These are phyloP conservation scores for Gymnocephalus cernua DNA, from an alignment of 2,113 vertebrate genomes.

Conservation along the genomic window DNA sequence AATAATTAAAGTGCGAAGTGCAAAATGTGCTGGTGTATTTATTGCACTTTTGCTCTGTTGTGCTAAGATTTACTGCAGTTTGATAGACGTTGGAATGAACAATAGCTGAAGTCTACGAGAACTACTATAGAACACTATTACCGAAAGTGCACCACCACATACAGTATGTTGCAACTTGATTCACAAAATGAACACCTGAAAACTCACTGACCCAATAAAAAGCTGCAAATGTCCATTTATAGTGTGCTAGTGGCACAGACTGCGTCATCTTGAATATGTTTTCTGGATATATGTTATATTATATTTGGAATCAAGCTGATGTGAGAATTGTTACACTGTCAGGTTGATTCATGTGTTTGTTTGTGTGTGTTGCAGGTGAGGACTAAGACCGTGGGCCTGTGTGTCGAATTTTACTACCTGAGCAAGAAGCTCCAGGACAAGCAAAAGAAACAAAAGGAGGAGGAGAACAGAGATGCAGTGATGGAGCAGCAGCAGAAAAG, in stretches of 20 bases:
- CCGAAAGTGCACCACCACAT: neutral
- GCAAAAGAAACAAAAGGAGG: constrained; percentile 76
- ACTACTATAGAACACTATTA: too few species aligned
- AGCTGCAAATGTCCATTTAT: neutral
- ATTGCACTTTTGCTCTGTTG: too few species aligned
- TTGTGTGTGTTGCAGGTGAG: constrained; percentile 76
- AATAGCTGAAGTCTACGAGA: too few species aligned
- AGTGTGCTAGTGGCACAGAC: neutral
- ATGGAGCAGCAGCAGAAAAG: constrained; percentile 59
- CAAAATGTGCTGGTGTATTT: too few species aligned
- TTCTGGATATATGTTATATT: neutral
- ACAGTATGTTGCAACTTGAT: neutral
- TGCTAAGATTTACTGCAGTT: too few species aligned
- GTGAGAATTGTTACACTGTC: neutral
- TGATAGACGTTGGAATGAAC: too few species aligned
- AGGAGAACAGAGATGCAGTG: constrained; percentile 51
- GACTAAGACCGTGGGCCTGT: constrained; percentile 81
- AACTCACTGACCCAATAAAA: neutral
- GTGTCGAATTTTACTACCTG: constrained; percentile 87
- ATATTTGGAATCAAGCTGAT: neutral
- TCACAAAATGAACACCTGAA: neutral
- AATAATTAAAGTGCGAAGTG: too few species aligned
- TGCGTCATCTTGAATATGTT: neutral
- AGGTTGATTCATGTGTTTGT: neutral
- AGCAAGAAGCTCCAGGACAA: constrained; percentile 81